Evolutionary conservation across 2,113 vertebrate genomes (phyloP), one percentile per base, ranked within the genome.

Genomic region (Glareola pratincola): DNA sequence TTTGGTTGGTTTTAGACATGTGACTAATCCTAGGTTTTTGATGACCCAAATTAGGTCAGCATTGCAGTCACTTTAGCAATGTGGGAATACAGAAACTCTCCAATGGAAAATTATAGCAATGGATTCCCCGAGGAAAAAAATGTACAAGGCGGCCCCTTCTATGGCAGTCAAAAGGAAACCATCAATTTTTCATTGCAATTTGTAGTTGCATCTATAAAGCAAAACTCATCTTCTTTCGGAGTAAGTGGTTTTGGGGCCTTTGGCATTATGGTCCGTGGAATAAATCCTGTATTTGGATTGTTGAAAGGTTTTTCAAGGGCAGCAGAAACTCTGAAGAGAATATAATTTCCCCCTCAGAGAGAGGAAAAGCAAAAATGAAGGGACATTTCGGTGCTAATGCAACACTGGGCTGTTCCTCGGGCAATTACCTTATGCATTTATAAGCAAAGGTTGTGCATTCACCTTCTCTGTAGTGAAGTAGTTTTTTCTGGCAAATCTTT

Each of bases 111-210:
- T 76, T 69, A 47, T 72, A 90, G 72, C 73, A 91, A 24, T 81
- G 79, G 14, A 23, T 83, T 96, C 73, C 93, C 85, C 0, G n/a
- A 89, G 92, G 90, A 91, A 94, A 90, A 24, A 82, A 21, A 67
- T 26, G 17, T 54, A 90, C 53, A 86, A 97, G 95, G 79, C 34
- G 90, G 30, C 24, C 48, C 30, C 92, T 96, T 92, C 89, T 87
- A 8, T 92, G 43, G 57, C 59, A 95, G 47, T 57, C 63, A 20
- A 86, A 92, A 90, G 47, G 64, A 97, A 96, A 30, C 73, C 72
- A 94, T 95, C 36, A 76, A 27, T 84, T 93, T 94, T 93, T 95
- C 76, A 60, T 92, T 77, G 76, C 78, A 62, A 62, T 94, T 91
- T 77, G 37, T 48, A 81, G 53, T n/a, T 63, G 47, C 36, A 80